Conservation (phyloP, 2,113 vertebrate genomes). For the Piaya cayana region DNA sequence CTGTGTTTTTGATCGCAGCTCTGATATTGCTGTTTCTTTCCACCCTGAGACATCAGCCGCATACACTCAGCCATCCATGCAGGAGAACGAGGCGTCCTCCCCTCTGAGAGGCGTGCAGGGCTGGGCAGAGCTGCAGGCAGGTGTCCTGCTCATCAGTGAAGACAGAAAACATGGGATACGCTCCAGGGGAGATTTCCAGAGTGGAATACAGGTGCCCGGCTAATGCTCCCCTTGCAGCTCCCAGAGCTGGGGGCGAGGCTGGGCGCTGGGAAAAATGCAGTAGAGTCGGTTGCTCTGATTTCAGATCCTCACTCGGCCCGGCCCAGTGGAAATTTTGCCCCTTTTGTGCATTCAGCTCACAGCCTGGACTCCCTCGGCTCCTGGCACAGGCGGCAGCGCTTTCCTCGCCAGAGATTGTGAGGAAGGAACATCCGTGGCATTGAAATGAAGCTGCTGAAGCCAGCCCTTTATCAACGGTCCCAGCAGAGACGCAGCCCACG, state of each 20-base stretch:
- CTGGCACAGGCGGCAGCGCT: conserved; percentile 45
- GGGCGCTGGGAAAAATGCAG: not conserved
- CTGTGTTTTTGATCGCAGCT: not conserved
- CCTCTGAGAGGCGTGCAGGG: accelerated
- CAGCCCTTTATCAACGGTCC: conserved; percentile 14
- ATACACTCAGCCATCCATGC: accelerated
- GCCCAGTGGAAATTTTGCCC: conserved; percentile 65
- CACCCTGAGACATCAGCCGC: accelerated
- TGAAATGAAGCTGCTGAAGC: conserved; percentile 33
- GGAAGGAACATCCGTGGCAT: conserved; percentile 42
- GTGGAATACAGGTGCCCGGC: not conserved
- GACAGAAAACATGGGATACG: accelerated
- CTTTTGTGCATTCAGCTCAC: conserved; percentile 58
- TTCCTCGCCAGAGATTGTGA: conserved; percentile 45
- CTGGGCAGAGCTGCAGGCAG: not conserved
- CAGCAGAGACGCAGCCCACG: not conserved
- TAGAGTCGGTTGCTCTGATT: not conserved
- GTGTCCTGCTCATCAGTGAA: accelerated
- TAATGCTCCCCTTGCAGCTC: not conserved
- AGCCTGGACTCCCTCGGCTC: not conserved
- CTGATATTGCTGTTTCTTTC: not conserved
- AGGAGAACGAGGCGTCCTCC: too few species aligned
- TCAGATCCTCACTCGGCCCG: not conserved
- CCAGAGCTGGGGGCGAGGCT: accelerated
- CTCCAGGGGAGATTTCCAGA: accelerated